Evolutionary conservation across 2,797 vertebrate genomes (phyloP).

Genomic region (Otolemur crassicaudatus): DNA sequence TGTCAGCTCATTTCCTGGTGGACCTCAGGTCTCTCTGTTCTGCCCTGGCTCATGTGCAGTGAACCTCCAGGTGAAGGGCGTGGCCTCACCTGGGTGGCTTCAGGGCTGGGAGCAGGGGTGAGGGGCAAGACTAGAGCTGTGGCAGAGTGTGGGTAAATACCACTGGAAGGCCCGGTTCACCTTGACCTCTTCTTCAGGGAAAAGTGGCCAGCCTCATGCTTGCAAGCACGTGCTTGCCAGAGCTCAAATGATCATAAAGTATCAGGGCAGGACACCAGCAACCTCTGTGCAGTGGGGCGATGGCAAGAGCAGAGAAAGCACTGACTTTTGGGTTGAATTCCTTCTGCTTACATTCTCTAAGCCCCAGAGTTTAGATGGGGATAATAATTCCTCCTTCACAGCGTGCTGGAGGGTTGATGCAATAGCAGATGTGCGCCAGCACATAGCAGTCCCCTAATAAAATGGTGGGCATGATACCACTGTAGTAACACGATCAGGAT

Average conservation of each 20-base stretch:
- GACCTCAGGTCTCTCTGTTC: not conserved
- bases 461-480: not conserved
- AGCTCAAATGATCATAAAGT: not conserved
- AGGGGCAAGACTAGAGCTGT: not conserved
- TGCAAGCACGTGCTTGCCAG: not conserved
- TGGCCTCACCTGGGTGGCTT: not conserved
- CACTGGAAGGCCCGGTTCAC: not conserved
- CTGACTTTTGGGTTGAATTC: not conserved
- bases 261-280: not conserved
- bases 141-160: not conserved
- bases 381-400: not conserved
- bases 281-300: not conserved
- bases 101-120: not conserved
- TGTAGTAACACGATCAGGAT: not conserved
- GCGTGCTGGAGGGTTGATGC: no score
- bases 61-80: not conserved
- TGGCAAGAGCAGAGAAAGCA: not conserved
- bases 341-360: not conserved
- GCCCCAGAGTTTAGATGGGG: not conserved
- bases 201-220: not conserved
- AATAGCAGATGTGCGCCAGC: not conserved
- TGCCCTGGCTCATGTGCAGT: not conserved
- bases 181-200: conserved; percentile 37
- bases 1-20: not conserved
- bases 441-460: not conserved